A percentile compares a stretch with the other conserved stretches of the same genome.
phyloP scores from a whole-genome alignment of 2,113 vertebrate genomes.

The Nerophis ophidion region DNA sequence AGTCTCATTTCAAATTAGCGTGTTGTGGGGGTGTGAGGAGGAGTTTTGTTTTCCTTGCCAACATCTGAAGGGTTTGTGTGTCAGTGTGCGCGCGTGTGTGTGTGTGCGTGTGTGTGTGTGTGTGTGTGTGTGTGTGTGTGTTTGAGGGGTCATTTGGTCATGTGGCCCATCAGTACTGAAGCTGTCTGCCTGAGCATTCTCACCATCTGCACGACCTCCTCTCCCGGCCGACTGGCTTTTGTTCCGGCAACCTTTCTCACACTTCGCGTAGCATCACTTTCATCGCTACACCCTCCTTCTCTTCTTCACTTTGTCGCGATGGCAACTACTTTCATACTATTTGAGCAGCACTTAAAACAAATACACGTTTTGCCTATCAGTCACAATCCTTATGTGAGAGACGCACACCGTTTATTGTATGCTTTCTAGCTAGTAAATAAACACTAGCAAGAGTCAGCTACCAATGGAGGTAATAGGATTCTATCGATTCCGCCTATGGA shows the following conservation, averaged over 20 bases:
- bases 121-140: conserved; percentile 17
- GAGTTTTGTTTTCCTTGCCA: conserved; percentile 42
- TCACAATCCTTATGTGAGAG: too few species aligned
- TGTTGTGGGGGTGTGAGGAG: conserved; percentile 32
- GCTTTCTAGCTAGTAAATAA: too few species aligned
- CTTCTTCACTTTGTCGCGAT: neutral
- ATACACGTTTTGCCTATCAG: too few species aligned
- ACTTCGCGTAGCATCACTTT: conserved; percentile 33
- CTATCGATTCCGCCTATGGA: too few species aligned
- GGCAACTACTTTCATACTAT: too few species aligned
- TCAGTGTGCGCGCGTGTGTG: conserved; percentile 15
- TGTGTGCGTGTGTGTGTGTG: conserved; percentile 15
- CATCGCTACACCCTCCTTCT: conserved; percentile 15
- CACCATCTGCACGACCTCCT: conserved; percentile 66
- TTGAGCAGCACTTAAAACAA: too few species aligned
- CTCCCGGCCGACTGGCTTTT: conserved; percentile 49
- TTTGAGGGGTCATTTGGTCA: conserved; percentile 58
- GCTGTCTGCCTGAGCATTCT: conserved; percentile 58
- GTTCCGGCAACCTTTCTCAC: conserved; percentile 42
- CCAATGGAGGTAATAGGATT: too few species aligned
- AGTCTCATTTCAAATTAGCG: conserved; percentile 31
- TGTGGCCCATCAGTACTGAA: conserved; percentile 53
- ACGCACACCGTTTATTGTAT: too few species aligned
- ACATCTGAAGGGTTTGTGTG: conserved; percentile 11
- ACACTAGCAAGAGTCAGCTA: too few species aligned